Evolutionary conservation across 2,888 invertebrate species (phyloP), one percentile per base, ranked within the genome.

Genomic region (Lissonota sp.): DNA sequence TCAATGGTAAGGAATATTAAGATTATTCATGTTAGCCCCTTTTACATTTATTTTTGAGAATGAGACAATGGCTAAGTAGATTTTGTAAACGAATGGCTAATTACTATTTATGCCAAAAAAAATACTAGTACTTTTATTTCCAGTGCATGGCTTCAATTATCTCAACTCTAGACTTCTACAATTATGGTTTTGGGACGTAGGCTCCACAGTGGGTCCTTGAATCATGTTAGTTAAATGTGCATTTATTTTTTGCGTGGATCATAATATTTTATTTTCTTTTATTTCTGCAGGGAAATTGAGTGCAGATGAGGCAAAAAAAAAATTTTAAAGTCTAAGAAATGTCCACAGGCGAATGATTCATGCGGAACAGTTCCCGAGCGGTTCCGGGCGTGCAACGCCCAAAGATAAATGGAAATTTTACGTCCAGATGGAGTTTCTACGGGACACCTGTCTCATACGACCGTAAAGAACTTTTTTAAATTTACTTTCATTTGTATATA

Each of bases 351-450:
- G 12, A 4, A 46, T 71, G 8, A 64, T 74, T 42, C 74, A 64
- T 2, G 44, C 63, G 5, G 74, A 74, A 37, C 53, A 64, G 6
- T 8, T 26, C 16, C 55, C 74, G 37, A 74, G 64, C 40, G 64
- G 74, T 74, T 74, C 44, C 39, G 53, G 42, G 10, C 39, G 57
- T 39, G 42, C 53, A n/a, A 14, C 42, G 6, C n/a, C 51, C 6
- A 74, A 53, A 26, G 53, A 51, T n/a, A 53, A 74, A 51, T 74
- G 74, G 74, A 74, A 74, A 10, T 64, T 55, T 37, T 66, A 66
- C 46, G 39, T n/a, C 53, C 37, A 42, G 14, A 63, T 63, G 53
- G 74, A 74, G 8, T 74, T 74, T 26, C 8, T 64, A 12, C 74
- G 66, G n/a, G 64, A 74, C n/a, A 44, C 57, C 44, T 74, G 74